Conservation (phyloP, 1,140 invertebrate species). For the Eupeodes corollae region DNA sequence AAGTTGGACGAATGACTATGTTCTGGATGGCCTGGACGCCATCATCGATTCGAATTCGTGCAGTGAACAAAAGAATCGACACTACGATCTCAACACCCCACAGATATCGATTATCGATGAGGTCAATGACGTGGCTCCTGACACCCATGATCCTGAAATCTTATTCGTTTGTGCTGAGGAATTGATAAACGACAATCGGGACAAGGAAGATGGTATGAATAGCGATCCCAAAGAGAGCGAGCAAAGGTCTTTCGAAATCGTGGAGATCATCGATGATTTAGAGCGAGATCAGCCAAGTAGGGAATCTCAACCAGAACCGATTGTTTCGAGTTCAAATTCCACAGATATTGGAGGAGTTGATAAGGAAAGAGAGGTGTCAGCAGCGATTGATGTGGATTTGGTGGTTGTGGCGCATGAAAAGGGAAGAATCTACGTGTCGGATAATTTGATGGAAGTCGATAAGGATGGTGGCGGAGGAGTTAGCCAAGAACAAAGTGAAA, state of each 20-base stretch:
- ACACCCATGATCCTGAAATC: background rate
- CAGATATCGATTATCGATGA: conserved; percentile 6
- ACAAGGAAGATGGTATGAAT: no score
- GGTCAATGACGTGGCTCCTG: no score
- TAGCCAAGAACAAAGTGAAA: background rate
- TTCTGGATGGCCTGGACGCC: conserved; percentile 11
- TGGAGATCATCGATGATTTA: no score
- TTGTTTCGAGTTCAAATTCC: background rate
- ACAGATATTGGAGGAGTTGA: background rate
- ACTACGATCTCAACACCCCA: conserved; percentile 9
- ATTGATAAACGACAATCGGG: background rate
- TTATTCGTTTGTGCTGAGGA: conserved; percentile 2
- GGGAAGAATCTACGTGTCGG: conserved; percentile 33
- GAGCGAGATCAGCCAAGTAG: no score
- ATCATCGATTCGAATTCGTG: conserved; percentile 1
- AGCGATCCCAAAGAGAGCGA: no score
- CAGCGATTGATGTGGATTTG: background rate
- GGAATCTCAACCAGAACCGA: background rate
- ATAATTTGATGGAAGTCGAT: conserved; percentile 19
- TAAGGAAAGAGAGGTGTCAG: background rate
- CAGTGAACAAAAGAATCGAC: background rate
- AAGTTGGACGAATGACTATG: conserved; percentile 21
- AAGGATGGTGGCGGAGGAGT: conserved; percentile 3
- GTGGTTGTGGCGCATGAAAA: conserved; percentile 11
- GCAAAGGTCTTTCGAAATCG: no score